Conservation (phyloP, 1,140 invertebrate genomes). For the Lepidurus apus region DNA sequence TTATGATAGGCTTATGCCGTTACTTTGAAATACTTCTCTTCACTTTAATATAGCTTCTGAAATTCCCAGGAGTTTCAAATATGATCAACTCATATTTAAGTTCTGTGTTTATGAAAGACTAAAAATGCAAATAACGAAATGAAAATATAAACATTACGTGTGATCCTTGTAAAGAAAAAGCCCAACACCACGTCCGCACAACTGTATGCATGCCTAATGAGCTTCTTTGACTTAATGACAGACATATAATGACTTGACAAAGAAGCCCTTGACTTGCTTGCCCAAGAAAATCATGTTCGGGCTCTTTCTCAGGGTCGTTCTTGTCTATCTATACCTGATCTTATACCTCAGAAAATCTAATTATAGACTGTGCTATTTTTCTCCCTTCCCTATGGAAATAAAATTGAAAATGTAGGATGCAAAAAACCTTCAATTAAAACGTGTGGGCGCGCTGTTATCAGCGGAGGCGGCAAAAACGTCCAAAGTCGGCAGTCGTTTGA, state of each 20-base stretch:
- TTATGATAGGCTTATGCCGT: background rate
- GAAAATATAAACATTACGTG: background rate
- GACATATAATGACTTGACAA: background rate
- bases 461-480: background rate
- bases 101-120: no score
- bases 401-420: background rate
- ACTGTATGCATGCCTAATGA: background rate
- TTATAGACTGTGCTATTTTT: background rate
- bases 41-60: no score
- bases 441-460: background rate
- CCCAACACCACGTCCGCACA: background rate
- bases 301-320: conserved; percentile 2
- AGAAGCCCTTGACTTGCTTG: conserved; percentile 10
- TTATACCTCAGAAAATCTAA: background rate
- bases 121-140: no score
- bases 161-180: background rate
- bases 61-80: no score
- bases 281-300: background rate
- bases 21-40: background rate
- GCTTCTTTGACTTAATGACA: conserved; percentile 16
- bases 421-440: background rate
- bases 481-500: background rate
- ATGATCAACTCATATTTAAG: no score
- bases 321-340: background rate
- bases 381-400: background rate